phyloP scores from a whole-genome alignment of 2,797 vertebrate genomes.

The Pangasius larnaudii region DNA sequence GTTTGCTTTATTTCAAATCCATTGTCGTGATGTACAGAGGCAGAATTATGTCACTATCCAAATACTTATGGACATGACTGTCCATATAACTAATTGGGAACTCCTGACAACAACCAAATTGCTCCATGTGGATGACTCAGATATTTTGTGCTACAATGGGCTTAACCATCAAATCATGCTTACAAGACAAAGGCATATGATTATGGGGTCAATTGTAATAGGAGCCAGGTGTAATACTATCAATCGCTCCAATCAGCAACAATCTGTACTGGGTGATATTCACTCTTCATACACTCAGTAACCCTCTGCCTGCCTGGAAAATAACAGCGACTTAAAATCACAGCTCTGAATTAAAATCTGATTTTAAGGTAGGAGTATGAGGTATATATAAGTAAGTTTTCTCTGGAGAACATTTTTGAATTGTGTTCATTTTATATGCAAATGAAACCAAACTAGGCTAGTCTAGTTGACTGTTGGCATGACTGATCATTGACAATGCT shows the following conservation, averaged over 20 bases:
- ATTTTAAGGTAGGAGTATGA: not conserved
- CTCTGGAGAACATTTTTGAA: not conserved
- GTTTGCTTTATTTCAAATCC: too few species aligned
- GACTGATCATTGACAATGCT: not conserved
- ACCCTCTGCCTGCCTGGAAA: not conserved
- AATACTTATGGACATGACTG: too few species aligned
- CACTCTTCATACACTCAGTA: not conserved
- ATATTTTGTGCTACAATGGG: not conserved
- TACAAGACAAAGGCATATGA: not conserved
- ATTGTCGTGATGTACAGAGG: too few species aligned
- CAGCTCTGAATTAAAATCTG: not conserved
- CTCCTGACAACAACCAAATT: not conserved
- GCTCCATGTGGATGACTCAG: not conserved
- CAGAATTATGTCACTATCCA: too few species aligned
- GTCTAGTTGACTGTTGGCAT: not conserved
- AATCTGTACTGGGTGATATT: not conserved
- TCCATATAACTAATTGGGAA: too few species aligned
- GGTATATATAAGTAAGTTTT: not conserved
- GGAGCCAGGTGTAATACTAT: not conserved
- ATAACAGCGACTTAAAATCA: not conserved
- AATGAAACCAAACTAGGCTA: not conserved
- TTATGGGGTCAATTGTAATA: not conserved
- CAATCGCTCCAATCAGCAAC: not conserved
- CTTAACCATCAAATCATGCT: not conserved
- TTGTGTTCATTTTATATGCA: not conserved